Evolutionary conservation across 2,888 invertebrate species (phyloP), one percentile per base, ranked within the genome.

Genomic region (Melieria omissa): DNA sequence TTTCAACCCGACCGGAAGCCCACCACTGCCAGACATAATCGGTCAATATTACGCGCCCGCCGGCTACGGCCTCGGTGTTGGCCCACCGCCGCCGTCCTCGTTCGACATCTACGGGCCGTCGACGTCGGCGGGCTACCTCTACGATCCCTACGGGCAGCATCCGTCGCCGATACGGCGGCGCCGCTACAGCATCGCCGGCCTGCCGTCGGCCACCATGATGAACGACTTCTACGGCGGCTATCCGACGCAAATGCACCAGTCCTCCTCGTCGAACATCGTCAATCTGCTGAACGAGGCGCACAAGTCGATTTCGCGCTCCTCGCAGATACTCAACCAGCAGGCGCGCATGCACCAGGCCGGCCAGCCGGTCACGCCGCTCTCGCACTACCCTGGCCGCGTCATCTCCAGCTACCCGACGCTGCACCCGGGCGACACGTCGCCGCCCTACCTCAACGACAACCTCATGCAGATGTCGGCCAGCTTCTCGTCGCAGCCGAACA

Each of bases 401-500:
- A 82, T 86, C 61, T 86, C 86, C 72, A 87, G 86, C 73, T 87
- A 85, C 77, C 87, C 86, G 42, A 84, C 86, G 45, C 77, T 87
- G 67, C 85, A 86, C 78, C 81, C 81, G 47, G 83, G 84, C 57
- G 86, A 86, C 65, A 83, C 80, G 52, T 86, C 86, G 76, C 84
- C 84, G 69, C 84, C 85, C 16, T 86, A 85, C 77, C 75, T 86
- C 3, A 85, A 85, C 80, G 86, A 86, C 74, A 86, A 86, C 78
- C 81, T 87, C 61, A 81, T 87, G 83, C 87, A 87, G 82, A 86
- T 86, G 85, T 86, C 87, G 78, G 78, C 82, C 66, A 86, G 84
- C 76, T 87, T 86, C 80, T 87, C 86, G 75, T 87, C 87, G 74
- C 87, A 87, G 73, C 87, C 87, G 63, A 87, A 87, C 67, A 87